phyloP scores from a whole-genome alignment of 2,888 invertebrate genomes.

The Epinotia demarniana region DNA sequence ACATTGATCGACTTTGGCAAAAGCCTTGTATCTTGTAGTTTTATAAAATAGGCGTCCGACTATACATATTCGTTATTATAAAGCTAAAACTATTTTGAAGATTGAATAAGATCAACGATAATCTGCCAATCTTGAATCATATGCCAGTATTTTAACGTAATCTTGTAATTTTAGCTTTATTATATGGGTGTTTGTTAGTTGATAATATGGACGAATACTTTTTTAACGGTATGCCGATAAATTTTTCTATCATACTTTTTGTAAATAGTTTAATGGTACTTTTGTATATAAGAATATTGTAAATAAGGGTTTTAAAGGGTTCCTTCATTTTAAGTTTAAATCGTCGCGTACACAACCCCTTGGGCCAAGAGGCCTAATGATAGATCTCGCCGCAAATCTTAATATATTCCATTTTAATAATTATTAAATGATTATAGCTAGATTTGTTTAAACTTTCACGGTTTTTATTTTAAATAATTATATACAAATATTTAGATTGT shows the following conservation, averaged over 20 bases:
- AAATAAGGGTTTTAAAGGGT: conserved; percentile 28
- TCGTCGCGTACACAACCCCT: conserved; percentile 15
- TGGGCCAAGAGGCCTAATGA: not conserved
- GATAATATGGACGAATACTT: not conserved
- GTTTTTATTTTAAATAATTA: too few species aligned
- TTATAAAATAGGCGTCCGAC: not conserved
- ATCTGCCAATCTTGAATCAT: not conserved
- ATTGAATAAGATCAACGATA: not conserved
- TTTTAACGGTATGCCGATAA: not conserved
- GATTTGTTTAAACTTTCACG: too few species aligned
- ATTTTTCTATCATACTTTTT: not conserved
- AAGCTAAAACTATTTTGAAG: not conserved
- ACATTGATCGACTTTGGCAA: not conserved
- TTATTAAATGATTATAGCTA: too few species aligned
- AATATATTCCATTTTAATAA: too few species aligned
- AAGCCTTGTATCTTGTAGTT: not conserved
- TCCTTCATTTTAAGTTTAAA: conserved; percentile 46
- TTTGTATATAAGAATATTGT: conserved; percentile 34
- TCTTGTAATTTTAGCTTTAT: not conserved
- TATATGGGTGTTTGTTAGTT: not conserved
- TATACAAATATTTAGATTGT: too few species aligned
- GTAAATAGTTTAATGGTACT: conserved; percentile 29
- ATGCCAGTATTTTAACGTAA: not conserved
- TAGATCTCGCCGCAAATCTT: too few species aligned
- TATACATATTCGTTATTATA: not conserved